Evolutionary conservation across 1,140 invertebrate genomes (phyloP).

Genomic region (Metaphire vulgaris): DNA sequence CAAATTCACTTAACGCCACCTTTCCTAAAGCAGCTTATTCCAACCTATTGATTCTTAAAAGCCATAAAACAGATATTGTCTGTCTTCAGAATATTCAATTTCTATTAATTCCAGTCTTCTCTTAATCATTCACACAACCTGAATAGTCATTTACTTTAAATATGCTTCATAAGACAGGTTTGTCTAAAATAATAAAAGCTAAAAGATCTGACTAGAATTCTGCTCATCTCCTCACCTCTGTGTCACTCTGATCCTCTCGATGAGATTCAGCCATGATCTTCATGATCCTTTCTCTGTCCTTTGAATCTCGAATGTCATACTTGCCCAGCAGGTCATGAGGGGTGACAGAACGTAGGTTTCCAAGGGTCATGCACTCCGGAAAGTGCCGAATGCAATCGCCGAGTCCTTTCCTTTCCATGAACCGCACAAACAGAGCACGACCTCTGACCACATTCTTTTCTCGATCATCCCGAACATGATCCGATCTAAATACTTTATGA

Average conservation of each 20-base stretch:
- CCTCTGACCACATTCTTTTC: conserved; percentile 27
- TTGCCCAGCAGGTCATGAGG: conserved; percentile 19
- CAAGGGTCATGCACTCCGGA: conserved; percentile 43
- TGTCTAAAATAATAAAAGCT: no score
- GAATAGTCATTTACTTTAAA: no score
- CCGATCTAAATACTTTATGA: not conserved
- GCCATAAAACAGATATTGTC: no score
- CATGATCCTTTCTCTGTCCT: conserved; percentile 25
- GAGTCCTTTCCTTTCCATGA: conserved; percentile 39
- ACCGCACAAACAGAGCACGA: conserved; percentile 39
- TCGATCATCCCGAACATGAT: conserved; percentile 4
- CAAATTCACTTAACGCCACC: no score
- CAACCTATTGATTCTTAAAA: no score
- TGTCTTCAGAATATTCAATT: no score
- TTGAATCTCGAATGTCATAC: conserved; percentile 21
- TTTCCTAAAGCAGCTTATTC: no score
- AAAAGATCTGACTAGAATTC: no score
- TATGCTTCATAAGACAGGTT: no score
- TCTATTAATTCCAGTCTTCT: no score
- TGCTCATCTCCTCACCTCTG: no score
- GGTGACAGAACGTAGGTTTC: conserved; percentile 37
- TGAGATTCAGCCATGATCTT: conserved; percentile 13
- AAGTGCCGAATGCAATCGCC: conserved; percentile 40
- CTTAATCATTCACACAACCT: no score
- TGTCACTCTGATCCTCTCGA: conserved; percentile 27